These are phyloP conservation scores for Xiphorhynchus erythropygius DNA, from an alignment of 2,797 vertebrate species.

Conservation along the genomic window DNA sequence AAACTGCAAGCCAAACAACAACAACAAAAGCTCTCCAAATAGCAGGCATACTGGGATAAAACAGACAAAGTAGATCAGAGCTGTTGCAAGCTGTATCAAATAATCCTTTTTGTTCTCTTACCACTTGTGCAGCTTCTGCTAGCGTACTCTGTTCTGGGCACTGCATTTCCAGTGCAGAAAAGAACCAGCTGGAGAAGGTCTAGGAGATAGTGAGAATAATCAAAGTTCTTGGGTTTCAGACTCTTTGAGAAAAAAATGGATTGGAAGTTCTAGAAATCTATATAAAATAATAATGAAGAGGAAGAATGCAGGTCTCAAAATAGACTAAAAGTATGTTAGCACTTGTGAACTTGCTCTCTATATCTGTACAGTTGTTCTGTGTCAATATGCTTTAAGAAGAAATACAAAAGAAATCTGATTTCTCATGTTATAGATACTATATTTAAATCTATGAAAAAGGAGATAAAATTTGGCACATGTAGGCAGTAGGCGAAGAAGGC, in stretches of 20 bases:
- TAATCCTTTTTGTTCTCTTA: neutral
- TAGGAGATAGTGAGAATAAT: neutral
- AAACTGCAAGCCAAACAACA: accelerated
- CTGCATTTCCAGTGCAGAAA: neutral
- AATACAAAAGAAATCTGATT: neutral
- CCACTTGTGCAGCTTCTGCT: neutral
- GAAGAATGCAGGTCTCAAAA: neutral
- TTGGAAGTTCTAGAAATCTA: neutral
- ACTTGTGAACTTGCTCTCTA: neutral
- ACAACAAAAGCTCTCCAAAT: neutral
- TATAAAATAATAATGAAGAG: neutral
- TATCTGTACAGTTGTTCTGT: neutral
- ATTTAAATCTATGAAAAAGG: neutral
- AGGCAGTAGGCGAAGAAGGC: neutral
- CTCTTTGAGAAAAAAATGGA: neutral
- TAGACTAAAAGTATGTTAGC: neutral
- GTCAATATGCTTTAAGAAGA: neutral
- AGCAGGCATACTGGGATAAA: neutral
- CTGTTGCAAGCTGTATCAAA: neutral
- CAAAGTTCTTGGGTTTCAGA: neutral
- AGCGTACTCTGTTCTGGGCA: neutral
- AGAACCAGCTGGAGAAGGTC: neutral
- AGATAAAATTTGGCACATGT: neutral
- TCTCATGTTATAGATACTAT: neutral
- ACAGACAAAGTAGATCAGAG: neutral